Conservation (phyloP, 2,113 vertebrate species). For the Toxotes chatareus region DNA sequence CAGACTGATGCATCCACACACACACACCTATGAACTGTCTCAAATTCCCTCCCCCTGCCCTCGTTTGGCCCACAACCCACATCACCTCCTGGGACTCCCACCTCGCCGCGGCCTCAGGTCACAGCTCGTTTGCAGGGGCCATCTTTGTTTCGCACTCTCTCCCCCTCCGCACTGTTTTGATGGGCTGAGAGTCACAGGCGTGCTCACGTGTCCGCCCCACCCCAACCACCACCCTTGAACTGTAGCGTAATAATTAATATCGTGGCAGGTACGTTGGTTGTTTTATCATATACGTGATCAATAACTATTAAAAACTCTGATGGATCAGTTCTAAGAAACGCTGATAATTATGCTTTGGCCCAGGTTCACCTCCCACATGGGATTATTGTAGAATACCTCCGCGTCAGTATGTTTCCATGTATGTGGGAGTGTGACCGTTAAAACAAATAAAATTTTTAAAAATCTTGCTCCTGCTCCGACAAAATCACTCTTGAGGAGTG, state of each 20-base stretch:
- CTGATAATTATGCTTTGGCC: slow-evolving; percentile 23
- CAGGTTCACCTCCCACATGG: slow-evolving; percentile 53
- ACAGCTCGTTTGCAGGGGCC: slow-evolving; percentile 63
- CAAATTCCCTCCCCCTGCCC: slow-evolving; percentile 30
- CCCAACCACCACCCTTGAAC: neutral
- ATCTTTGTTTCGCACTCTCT: slow-evolving; percentile 47
- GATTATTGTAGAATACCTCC: slow-evolving; percentile 35
- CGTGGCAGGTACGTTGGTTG: neutral
- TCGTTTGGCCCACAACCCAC: slow-evolving; percentile 40
- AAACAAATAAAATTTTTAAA: slow-evolving; percentile 40
- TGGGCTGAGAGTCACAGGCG: slow-evolving; percentile 19
- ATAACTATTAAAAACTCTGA: neutral
- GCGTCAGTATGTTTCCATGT: slow-evolving; percentile 41
- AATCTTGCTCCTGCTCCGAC: neutral
- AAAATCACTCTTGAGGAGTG: slow-evolving; percentile 51
- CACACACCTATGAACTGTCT: slow-evolving; percentile 12
- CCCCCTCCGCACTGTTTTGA: slow-evolving; percentile 35
- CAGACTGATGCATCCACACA: neutral
- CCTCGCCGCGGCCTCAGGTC: slow-evolving; percentile 57
- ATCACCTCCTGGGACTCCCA: slow-evolving; percentile 52
- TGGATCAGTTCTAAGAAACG: neutral
- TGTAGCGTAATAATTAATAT: neutral
- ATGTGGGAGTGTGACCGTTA: slow-evolving; percentile 52
- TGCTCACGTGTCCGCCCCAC: slow-evolving; percentile 3
- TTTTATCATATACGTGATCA: neutral